Percentiles rank a stretch among this genome's conserved stretches.
phyloP scores from a whole-genome alignment of 2,113 vertebrate species.

The Ceratotherium simum region DNA sequence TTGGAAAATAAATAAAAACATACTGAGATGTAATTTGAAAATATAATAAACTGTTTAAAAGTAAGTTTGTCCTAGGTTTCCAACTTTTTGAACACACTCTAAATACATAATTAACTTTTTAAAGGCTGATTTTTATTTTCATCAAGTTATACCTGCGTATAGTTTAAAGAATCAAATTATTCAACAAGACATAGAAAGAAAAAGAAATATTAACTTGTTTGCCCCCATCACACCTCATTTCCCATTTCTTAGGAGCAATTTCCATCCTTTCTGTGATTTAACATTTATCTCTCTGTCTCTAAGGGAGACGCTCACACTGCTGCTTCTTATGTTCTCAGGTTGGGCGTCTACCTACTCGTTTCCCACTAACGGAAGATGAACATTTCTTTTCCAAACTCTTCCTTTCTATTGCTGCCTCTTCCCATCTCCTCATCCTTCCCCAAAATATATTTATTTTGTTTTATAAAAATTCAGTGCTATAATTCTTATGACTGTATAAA shows the following conservation, averaged over 20 bases:
- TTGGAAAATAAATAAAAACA: background rate
- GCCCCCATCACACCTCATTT: background rate
- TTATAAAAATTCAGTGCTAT: background rate
- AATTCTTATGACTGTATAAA: background rate
- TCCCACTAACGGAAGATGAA: background rate
- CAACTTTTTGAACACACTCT: background rate
- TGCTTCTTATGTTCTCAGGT: background rate
- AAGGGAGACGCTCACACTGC: background rate
- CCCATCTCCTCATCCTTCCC: background rate
- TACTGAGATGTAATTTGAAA: background rate
- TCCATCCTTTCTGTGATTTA: background rate
- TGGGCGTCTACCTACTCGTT: background rate
- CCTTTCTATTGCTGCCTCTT: background rate
- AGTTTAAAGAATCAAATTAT: background rate
- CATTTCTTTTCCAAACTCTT: background rate
- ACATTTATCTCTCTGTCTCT: too few species aligned
- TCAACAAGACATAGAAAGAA: background rate
- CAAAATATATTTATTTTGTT: background rate
- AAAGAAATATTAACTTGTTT: background rate
- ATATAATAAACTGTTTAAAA: background rate
- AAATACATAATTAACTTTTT: background rate
- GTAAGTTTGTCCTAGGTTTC: background rate
- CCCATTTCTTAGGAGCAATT: background rate
- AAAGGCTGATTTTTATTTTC: background rate
- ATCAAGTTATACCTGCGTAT: background rate